Conservation (phyloP, 1,140 invertebrate genomes). For the Achroia grisella region DNA sequence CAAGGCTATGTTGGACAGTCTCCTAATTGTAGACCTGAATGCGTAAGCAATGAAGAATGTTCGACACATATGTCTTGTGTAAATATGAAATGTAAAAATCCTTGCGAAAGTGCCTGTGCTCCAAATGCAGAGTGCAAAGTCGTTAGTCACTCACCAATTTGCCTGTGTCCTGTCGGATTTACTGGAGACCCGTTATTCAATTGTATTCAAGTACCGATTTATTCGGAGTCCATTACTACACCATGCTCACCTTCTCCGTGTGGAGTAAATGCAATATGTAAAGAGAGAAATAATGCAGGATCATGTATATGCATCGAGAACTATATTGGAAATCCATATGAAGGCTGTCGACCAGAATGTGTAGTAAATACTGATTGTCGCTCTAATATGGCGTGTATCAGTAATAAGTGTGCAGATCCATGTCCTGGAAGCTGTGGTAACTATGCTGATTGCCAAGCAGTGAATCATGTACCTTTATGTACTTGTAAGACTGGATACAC, state of each 20-base stretch:
- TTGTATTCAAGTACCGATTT: constrained; percentile 63
- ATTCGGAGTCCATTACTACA: constrained; percentile 46
- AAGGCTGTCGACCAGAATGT: constrained; percentile 83
- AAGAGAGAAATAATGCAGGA: constrained; percentile 78
- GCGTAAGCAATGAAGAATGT: constrained; percentile 85
- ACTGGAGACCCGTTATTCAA: constrained; percentile 80
- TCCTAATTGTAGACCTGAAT: constrained; percentile 84
- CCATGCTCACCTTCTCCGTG: constrained; percentile 82
- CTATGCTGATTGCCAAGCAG: constrained; percentile 79
- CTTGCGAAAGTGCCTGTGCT: constrained; percentile 82
- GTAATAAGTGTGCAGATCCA: constrained; percentile 78
- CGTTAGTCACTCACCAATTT: constrained; percentile 84
- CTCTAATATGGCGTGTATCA: constrained; percentile 75
- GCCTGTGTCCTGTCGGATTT: constrained; percentile 77
- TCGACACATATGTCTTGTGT: constrained; percentile 82
- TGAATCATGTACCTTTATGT: constrained; percentile 79
- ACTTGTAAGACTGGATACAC: constrained; percentile 79
- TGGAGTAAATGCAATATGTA: constrained; percentile 81
- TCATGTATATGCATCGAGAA: constrained; percentile 79
- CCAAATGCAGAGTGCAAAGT: constrained; percentile 81
- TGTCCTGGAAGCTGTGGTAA: constrained; percentile 77
- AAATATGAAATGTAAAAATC: constrained; percentile 81
- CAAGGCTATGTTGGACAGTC: constrained; percentile 86
- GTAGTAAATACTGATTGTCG: constrained; percentile 80
- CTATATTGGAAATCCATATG: constrained; percentile 83